Evolutionary conservation across 2,113 vertebrate species (phyloP), one percentile per base, ranked within the genome.

Genomic region (Glaucidium brasilianum): DNA sequence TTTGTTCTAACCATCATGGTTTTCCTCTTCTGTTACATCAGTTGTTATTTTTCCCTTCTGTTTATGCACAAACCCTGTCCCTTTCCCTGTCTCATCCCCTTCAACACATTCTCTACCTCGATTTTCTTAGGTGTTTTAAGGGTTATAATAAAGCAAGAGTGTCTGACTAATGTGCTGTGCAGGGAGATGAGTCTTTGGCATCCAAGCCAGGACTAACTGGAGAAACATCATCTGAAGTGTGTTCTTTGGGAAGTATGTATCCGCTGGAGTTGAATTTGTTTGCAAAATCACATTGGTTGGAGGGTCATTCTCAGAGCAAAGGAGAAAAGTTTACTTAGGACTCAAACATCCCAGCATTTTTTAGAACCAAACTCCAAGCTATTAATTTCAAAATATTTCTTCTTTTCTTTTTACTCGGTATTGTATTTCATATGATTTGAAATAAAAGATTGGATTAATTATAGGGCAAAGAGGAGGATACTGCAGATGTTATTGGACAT

Each of bases 301-400:
- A 93, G 77, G 53, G 59, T 92, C 87, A 75, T 90, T 85, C 76
- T 76, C 45, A 92, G 92, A 95, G 92, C 74, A 91, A 95, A 96
- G 85, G 81, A 95, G 67, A 93, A 94, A 79, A 93, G 66, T 92
- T 91, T 85, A 78, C 35, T 49, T 45, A 62, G 58, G 32, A 18
- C 17, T 96, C 62, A 64, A 79, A 72, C 72, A 55, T 82, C 34
- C 16, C 41, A 87, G 27, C 13, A 16, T 64, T 93, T 88, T 95
- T 76, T 58, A 69, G 43, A 87, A 50, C 45, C 21, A 56, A 78
- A 58, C 27, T 13, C 25, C 45, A 53, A 45, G 66, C 45, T 85
- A 85, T 3, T 79, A 39, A 64, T 95, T 91, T 95, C 66, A 88
- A 76, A 94, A 94, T 90, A 83, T 39, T 78, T 92, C 26, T 80